Base-by-base conservation (phyloP, 2,113 vertebrate species). In the Grammomys dolichurus region DNA sequence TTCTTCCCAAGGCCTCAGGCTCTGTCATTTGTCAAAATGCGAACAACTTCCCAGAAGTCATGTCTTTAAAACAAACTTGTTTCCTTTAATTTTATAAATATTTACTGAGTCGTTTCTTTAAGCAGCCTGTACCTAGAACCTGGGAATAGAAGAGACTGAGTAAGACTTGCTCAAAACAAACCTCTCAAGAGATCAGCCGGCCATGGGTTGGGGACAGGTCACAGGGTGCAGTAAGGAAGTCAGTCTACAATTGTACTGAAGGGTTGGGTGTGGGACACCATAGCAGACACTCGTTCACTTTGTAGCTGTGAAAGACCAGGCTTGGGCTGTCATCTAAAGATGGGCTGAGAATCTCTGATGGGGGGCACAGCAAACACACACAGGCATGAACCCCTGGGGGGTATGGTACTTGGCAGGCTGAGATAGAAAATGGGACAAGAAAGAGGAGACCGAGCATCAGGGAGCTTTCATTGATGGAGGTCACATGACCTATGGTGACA, bases 41-140 rank as follows among this genome's bases (percentile, higher is more conserved):
- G 86, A 87, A 95, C 88, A 94, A 67, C 73, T 92, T 90, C 95
- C 73, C 36, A 63, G 80, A 93, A 85, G 40, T 77, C 24, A 0
- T 19, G 70, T 92, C 91, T 91, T 69, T 67, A 84, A 65, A 43
- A 48, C 85, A 63, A 90, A 94, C 77, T 93, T 92, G 78, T 90
- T 97, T 96, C 92, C 56, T 92, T 96, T 95, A 95, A 91, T 95
- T 95, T 93, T 77, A 88, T 67, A 96, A 96, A 96, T 96, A 96
- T 97, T 91, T 96, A 93, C 89, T 88, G 90, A 95, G 85, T 81
- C 24, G 0, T 90, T 94, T 36, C 46, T 90, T 90, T 93, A 70
- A 96, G 48, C 84, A 90, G 78, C 46, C 94, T 92, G n/a, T 63
- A 46, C 31, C 70, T 82, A 58, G 89, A 96, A 36, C 36, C 81